Conservation (phyloP, 2,888 invertebrate species). For the Biston betularia region DNA sequence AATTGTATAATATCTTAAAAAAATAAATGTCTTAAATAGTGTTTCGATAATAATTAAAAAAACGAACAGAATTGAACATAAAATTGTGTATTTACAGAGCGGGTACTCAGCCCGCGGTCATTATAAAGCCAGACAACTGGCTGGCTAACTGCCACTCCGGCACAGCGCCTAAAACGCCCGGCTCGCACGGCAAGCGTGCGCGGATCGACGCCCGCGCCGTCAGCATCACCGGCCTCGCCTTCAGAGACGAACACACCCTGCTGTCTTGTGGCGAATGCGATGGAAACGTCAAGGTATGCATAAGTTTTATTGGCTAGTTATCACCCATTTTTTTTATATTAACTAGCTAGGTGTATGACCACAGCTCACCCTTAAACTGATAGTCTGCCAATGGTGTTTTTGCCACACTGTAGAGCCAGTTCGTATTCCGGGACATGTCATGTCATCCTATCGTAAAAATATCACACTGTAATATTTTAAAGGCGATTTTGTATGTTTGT, state of each 20-base stretch:
- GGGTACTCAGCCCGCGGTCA: conserved; percentile 71
- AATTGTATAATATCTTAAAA: no score
- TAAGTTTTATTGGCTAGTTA: not conserved
- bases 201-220: conserved; percentile 85
- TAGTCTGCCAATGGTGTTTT: no score
- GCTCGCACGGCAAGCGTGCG: conserved; percentile 80
- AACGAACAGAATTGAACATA: no score
- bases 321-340: no score
- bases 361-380: no score
- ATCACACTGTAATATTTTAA: no score
- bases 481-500: no score
- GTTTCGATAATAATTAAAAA: no score
- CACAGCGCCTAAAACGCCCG: conserved; percentile 79
- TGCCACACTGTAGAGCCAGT: not conserved
- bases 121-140: conserved; percentile 89
- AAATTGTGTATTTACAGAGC: conserved; percentile 60
- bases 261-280: conserved; percentile 95
- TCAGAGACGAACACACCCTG: conserved; percentile 92
- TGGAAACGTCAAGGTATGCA: conserved; percentile 89
- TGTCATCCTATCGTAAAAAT: no score
- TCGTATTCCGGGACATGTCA: no score
- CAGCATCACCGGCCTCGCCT: conserved; percentile 93
- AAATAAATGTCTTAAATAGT: no score
- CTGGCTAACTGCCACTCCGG: conserved; percentile 89
- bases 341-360: no score